Evolutionary conservation across 2,888 invertebrate species (phyloP), one percentile per base, ranked within the genome.

Genomic region (Ennomos fuscantarius): DNA sequence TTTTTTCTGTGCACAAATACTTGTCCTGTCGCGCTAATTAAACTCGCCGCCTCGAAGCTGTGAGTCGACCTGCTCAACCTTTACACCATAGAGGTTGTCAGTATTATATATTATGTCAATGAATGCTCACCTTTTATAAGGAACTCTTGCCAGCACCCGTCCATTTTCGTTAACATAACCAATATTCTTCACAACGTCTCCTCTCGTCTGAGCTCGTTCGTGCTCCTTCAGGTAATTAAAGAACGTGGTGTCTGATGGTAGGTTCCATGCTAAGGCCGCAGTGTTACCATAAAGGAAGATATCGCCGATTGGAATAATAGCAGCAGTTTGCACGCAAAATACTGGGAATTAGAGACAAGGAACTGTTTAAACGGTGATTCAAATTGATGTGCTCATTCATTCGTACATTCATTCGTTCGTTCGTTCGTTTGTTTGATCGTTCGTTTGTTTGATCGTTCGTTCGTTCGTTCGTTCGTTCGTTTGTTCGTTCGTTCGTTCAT

Each of bases 231-330:
- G 71, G 67, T 81, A 78, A 37, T 81, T 68, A 5, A 89, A 69
- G 9, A 81, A 65, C 15, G 77, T 76, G 0, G 89, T 93, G 48
- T 94, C 94, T 36, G 94, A 93, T 0, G 96, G 96, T 24, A 96
- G 78, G 65, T 93, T 94, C 95, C 96, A 96, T 1, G 96, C 96
- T 56, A 96, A 81, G 1, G 95, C 96, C 0, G 95, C 95, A 0
- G 96, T 96, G 55, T 93, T 93, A 2, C 95, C 96, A 62, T 94
- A 89, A 8, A 95, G 93, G 69, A 96, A 95, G 37, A 94, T 93
- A 59, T 93, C 93, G 0, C 90, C 89, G 0, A 90, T 94, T 0
- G 93, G 89, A 9, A 94, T 88, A 8, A 93, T 68, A 0, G 94
- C 93, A 10, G 93, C 82, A 36, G 94, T 93, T 50, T 95, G 95